These are phyloP conservation scores for Potamarius usumacintae DNA, from an alignment of 2,113 vertebrate genomes.

Conservation along the genomic window DNA sequence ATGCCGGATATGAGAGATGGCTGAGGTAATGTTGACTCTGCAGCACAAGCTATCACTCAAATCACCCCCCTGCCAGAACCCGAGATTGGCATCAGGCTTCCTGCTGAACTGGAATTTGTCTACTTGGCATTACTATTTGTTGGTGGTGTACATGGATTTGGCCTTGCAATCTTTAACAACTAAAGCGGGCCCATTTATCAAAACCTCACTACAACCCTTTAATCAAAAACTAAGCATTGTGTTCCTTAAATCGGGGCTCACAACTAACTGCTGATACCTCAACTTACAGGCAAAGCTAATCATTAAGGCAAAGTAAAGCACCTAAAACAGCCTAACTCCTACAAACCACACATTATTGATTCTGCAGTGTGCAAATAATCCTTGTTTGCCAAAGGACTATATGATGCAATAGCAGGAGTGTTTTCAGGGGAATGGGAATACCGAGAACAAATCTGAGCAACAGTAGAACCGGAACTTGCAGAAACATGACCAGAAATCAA, in stretches of 20 bases:
- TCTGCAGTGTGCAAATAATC: background rate
- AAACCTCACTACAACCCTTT: background rate
- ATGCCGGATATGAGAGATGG: conserved; percentile 54
- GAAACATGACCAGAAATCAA: conserved; percentile 9
- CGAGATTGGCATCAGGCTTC: background rate
- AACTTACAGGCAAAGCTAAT: background rate
- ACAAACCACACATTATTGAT: background rate
- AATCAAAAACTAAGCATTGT: background rate
- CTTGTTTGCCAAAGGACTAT: background rate
- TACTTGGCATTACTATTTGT: background rate
- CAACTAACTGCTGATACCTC: background rate
- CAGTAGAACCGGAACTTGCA: background rate
- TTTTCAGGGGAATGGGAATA: background rate
- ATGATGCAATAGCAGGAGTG: background rate
- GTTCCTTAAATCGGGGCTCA: background rate
- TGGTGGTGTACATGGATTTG: background rate
- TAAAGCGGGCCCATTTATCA: background rate
- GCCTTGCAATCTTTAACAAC: background rate
- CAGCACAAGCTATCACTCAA: conserved; percentile 61
- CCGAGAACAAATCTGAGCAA: background rate
- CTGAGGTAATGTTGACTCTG: conserved; percentile 66
- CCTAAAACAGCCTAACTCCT: background rate
- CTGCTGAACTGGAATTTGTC: background rate
- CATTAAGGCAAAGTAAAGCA: background rate
- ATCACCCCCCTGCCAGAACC: background rate